Evolutionary conservation across 2,888 invertebrate species (phyloP).

Genomic region (Brachyopa scutellaris): DNA sequence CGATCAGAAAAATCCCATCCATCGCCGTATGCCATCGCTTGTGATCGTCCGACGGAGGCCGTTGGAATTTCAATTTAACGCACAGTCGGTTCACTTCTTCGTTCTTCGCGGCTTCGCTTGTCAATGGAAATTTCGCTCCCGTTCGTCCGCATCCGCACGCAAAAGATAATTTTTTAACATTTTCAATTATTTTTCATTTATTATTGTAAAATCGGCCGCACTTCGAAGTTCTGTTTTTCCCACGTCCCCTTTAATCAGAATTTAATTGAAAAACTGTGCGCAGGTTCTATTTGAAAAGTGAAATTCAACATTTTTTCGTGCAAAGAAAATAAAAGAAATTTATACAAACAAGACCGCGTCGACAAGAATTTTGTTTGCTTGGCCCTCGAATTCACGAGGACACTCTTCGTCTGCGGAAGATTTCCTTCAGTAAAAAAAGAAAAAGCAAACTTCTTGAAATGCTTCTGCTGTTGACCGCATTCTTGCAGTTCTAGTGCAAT

Average conservation of each 20-base stretch:
- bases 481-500: slow-evolving; percentile 28
- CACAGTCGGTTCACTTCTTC: slow-evolving; percentile 68
- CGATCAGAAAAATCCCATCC: slow-evolving; percentile 33
- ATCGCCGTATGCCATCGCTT: slow-evolving; percentile 35
- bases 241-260: not conserved
- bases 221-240: slow-evolving; percentile 19
- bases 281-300: slow-evolving; percentile 10
- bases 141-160: slow-evolving; percentile 43
- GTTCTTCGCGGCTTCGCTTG: slow-evolving; percentile 70
- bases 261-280: not conserved
- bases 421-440: slow-evolving; percentile 1
- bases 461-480: slow-evolving; percentile 10
- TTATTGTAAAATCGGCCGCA: slow-evolving; percentile 36
- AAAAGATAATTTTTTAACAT: slow-evolving; percentile 14
- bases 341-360: slow-evolving; percentile 7
- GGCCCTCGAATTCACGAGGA: slow-evolving; percentile 23
- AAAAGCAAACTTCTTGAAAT: not conserved
- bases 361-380: slow-evolving; percentile 10
- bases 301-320: slow-evolving; percentile 7
- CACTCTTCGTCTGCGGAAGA: not conserved
- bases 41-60: slow-evolving; percentile 49
- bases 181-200: slow-evolving; percentile 19
- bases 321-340: not conserved
- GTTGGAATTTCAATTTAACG: slow-evolving; percentile 72
- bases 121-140: slow-evolving; percentile 53